Conservation (phyloP, 2,113 vertebrate genomes). For the Gracilinanus agilis region DNA sequence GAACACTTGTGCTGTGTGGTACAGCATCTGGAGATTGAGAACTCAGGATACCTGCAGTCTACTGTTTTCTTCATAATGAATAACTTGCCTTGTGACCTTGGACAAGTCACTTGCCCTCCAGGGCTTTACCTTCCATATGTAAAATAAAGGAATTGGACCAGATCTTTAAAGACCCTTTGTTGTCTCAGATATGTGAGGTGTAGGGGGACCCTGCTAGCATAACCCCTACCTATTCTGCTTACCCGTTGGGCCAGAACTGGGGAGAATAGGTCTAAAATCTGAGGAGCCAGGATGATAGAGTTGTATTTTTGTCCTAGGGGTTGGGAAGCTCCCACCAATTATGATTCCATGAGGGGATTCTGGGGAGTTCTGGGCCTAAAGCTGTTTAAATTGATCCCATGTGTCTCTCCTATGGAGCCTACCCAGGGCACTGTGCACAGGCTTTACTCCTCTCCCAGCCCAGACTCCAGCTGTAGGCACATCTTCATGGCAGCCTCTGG, state of each 20-base stretch:
- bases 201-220: background rate
- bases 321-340: background rate
- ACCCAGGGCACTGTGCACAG: background rate
- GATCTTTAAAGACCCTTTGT: background rate
- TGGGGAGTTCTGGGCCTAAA: background rate
- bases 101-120: background rate
- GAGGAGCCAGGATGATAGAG: background rate
- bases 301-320: background rate
- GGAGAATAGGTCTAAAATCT: background rate
- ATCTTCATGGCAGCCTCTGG: background rate
- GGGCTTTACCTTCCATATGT: background rate
- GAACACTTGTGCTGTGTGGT: too few relatives aligned
- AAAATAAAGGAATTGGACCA: background rate
- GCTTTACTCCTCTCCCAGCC: background rate
- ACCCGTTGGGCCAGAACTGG: background rate
- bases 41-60: background rate
- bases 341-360: background rate
- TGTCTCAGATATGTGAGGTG: background rate
- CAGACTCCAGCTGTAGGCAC: background rate
- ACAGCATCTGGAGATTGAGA: background rate
- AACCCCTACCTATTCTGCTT: background rate
- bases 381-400: constrained; percentile 8
- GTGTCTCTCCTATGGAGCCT: background rate
- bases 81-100: background rate
- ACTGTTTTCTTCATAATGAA: background rate